These are phyloP conservation scores for Heliconius charithonia DNA, from an alignment of 2,888 invertebrate species.

Conservation along the genomic window DNA sequence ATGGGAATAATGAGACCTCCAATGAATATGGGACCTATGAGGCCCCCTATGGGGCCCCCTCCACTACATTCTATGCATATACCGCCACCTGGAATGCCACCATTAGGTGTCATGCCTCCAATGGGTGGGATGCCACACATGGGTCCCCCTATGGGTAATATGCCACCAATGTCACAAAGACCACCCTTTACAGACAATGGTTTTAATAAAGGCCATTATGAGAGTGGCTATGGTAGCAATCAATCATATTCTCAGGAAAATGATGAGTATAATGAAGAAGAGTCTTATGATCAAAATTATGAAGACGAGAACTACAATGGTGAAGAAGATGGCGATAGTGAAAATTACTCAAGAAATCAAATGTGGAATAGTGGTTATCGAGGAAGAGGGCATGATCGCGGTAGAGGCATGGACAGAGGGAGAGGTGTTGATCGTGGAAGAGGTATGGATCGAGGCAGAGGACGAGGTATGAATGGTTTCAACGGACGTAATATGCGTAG, in stretches of 20 bases:
- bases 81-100: conserved; percentile 62
- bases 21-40: conserved; percentile 56
- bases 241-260: conserved; percentile 66
- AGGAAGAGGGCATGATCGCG: conserved; percentile 66
- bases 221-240: conserved; percentile 66
- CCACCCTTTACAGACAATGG: conserved; percentile 72
- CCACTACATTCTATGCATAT: conserved; percentile 60
- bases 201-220: conserved; percentile 71
- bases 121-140: conserved; percentile 59
- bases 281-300: conserved; percentile 63
- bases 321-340: conserved; percentile 63
- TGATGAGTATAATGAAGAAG: conserved; percentile 63
- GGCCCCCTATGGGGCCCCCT: conserved; percentile 52
- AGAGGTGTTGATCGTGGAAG: conserved; percentile 61
- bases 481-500: conserved; percentile 52
- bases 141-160: conserved; percentile 60
- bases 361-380: conserved; percentile 71
- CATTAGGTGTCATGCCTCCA: conserved; percentile 60
- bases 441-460: conserved; percentile 62
- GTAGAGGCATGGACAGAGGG: conserved; percentile 68
- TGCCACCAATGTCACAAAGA: conserved; percentile 60
- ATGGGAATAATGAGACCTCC: conserved; percentile 52
- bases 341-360: conserved; percentile 63
- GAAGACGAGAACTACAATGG: conserved; percentile 68
- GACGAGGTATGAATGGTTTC: conserved; percentile 60